A percentile compares a stretch with the other conserved stretches of the same genome.
These are phyloP conservation scores for Syngnathus scovelli DNA, from an alignment of 2,113 vertebrate genomes.

Conservation along the genomic window DNA sequence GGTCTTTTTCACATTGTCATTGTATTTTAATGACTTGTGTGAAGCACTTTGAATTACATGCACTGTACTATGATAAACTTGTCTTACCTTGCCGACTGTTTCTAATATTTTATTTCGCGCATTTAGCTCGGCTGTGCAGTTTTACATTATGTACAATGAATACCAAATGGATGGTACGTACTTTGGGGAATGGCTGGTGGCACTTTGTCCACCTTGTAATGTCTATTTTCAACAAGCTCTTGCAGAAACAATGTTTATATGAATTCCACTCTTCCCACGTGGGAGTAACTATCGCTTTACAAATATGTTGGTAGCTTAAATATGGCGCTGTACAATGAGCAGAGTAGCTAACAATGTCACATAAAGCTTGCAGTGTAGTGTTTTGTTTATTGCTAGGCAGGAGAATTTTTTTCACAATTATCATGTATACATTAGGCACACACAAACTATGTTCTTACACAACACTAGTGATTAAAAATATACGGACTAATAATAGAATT, in stretches of 20 bases:
- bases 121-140: neutral
- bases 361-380: neutral
- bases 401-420: too few species aligned
- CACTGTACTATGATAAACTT: too few species aligned
- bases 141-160: neutral
- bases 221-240: constrained; percentile 3
- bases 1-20: too few species aligned
- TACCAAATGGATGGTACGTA: neutral
- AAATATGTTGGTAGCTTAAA: constrained; percentile 6
- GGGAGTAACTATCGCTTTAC: constrained; percentile 1
- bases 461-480: neutral
- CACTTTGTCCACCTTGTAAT: neutral
- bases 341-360: neutral
- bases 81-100: too few species aligned
- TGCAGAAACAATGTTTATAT: constrained; percentile 13
- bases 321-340: neutral
- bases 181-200: neutral
- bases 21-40: too few species aligned
- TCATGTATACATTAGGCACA: neutral
- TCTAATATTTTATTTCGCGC: too few species aligned
- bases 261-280: constrained; percentile 12
- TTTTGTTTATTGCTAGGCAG: neutral
- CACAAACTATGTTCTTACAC: neutral
- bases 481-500: neutral
- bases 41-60: too few species aligned